Conservation (phyloP, 2,797 vertebrate species). For the Vireo griseus region DNA sequence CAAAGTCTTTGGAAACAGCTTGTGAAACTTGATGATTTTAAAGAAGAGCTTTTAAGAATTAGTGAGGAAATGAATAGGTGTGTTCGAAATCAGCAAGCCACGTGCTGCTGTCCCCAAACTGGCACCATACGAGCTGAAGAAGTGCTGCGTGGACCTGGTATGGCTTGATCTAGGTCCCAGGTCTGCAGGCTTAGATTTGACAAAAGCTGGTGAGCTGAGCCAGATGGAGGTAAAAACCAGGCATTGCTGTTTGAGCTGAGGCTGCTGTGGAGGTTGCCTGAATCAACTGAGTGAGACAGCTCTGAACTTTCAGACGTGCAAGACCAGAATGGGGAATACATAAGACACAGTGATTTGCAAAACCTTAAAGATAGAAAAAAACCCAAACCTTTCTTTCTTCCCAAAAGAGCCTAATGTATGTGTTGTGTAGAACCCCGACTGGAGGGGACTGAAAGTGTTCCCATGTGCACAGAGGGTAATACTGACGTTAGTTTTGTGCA, state of each 20-base stretch:
- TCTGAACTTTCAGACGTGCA: not conserved
- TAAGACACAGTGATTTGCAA: not conserved
- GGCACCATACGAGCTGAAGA: not conserved
- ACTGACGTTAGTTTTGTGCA: not conserved
- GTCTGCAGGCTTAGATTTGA: not conserved
- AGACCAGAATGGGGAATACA: not conserved
- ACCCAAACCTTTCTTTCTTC: not conserved
- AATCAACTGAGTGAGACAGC: not conserved
- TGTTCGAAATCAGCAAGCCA: not conserved
- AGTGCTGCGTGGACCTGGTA: not conserved
- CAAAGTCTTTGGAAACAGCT: not conserved
- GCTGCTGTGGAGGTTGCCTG: not conserved
- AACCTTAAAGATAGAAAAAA: not conserved
- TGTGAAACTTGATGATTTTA: not conserved
- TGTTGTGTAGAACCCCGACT: not conserved
- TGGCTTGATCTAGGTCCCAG: not conserved
- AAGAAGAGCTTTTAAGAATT: not conserved
- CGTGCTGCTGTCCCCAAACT: not conserved
- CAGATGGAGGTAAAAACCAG: not conserved
- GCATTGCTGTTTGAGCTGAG: not conserved
- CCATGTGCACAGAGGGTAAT: fast-evolving
- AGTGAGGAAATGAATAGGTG: not conserved
- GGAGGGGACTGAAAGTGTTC: not conserved
- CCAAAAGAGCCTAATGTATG: not conserved
- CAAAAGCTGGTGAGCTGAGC: not conserved